phyloP scores from a whole-genome alignment of 2,888 invertebrate genomes.

The Punctoribates punctum region DNA sequence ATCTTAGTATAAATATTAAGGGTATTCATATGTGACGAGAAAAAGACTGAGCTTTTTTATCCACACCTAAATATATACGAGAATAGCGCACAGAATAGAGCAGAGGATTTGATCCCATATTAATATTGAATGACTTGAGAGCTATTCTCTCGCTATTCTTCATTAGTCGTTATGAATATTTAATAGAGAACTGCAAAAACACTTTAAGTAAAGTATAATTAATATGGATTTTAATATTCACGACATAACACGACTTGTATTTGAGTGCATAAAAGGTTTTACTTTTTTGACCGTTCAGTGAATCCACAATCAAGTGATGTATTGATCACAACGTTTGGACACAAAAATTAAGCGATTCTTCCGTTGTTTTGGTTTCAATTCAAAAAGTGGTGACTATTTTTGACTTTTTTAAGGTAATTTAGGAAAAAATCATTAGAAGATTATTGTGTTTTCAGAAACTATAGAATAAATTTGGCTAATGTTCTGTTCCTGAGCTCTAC shows the following conservation, averaged over 20 bases:
- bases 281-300: background rate
- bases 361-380: too few species aligned
- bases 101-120: slow-evolving; percentile 7
- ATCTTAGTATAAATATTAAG: background rate
- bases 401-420: too few species aligned
- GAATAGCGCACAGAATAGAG: background rate
- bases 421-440: too few species aligned
- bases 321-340: too few species aligned
- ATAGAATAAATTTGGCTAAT: too few species aligned
- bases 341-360: too few species aligned
- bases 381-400: too few species aligned
- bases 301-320: too few species aligned
- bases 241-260: background rate
- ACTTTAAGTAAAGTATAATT: slow-evolving; percentile 15
- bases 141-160: slow-evolving; percentile 14
- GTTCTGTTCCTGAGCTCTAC: background rate
- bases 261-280: background rate
- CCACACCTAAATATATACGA: slow-evolving; percentile 1
- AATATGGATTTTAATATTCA: slow-evolving; percentile 28
- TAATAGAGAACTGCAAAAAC: background rate
- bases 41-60: slow-evolving; percentile 16
- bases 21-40: background rate
- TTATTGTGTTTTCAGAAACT: too few species aligned
- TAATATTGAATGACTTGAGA: slow-evolving; percentile 20
- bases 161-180: slow-evolving; percentile 18